Percentiles rank a stretch among this genome's conserved stretches.
These are phyloP conservation scores for Brachyptera risi DNA, from an alignment of 2,888 invertebrate species.

Conservation along the genomic window DNA sequence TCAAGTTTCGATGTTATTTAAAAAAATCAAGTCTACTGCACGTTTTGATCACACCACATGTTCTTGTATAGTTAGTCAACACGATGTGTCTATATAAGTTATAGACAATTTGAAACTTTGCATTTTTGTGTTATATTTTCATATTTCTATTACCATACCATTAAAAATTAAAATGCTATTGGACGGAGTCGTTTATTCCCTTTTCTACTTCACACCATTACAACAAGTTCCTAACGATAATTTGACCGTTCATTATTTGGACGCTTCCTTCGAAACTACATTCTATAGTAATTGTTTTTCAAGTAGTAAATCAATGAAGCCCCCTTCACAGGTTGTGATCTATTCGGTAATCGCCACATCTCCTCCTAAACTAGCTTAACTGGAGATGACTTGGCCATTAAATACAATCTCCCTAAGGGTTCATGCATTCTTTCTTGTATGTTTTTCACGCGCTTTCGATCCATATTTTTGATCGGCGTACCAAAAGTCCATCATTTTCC, in stretches of 20 bases:
- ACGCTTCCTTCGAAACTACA: conserved; percentile 13
- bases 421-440: neutral
- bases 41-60: too few species aligned
- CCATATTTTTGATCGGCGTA: neutral
- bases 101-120: too few species aligned
- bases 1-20: too few species aligned
- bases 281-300: conserved; percentile 17
- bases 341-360: neutral
- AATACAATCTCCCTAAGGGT: neutral
- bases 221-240: neutral
- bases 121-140: too few species aligned
- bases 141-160: too few species aligned
- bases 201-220: neutral
- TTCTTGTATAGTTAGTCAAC: too few species aligned
- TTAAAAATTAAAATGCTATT: too few species aligned
- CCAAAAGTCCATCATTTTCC: neutral
- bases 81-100: too few species aligned
- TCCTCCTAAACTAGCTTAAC: neutral
- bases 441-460: neutral
- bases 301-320: conserved; percentile 9
- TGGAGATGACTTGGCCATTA: neutral
- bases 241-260: too few species aligned
- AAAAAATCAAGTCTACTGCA: too few species aligned
- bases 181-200: too few species aligned
- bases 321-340: too few species aligned